Evolutionary conservation across 1,140 invertebrate species (phyloP).

Genomic region (Drusus annulatus): DNA sequence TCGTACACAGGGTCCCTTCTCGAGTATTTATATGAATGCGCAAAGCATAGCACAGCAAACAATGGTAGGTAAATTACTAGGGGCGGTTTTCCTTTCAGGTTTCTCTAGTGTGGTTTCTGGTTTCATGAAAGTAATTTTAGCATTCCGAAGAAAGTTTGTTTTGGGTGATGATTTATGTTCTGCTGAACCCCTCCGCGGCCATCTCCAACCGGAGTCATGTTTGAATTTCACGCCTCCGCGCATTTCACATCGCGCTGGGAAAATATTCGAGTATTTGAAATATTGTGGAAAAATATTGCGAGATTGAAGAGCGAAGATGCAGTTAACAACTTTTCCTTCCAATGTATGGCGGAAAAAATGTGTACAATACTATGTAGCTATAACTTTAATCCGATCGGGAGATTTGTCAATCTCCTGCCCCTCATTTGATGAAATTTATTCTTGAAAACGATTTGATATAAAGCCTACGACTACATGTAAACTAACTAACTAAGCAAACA

Average conservation of each 20-base stretch:
- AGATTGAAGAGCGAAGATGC: not conserved
- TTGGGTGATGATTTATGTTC: slow-evolving; percentile 43
- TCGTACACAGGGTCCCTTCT: too few species aligned
- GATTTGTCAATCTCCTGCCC: too few species aligned
- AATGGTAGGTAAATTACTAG: not conserved
- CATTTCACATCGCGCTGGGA: not conserved
- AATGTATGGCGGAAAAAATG: not conserved
- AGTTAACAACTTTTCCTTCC: not conserved
- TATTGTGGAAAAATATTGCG: too few species aligned
- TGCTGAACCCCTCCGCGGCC: not conserved
- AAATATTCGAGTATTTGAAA: too few species aligned
- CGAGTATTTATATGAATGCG: too few species aligned
- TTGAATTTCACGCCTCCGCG: slow-evolving; percentile 18
- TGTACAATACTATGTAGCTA: too few species aligned
- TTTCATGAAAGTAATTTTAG: slow-evolving; percentile 47
- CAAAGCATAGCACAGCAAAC: too few species aligned
- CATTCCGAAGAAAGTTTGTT: slow-evolving; percentile 29
- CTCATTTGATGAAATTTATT: too few species aligned
- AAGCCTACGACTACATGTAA: too few species aligned
- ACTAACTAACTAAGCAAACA: too few species aligned
- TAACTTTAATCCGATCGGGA: too few species aligned
- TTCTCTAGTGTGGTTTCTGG: not conserved
- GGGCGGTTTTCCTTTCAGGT: not conserved
- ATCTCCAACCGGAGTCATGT: not conserved
- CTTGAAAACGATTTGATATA: too few species aligned